Evolutionary conservation across 2,888 invertebrate genomes (phyloP), one percentile per base, ranked within the genome.

Genomic region (Cremastinae sp.): DNA sequence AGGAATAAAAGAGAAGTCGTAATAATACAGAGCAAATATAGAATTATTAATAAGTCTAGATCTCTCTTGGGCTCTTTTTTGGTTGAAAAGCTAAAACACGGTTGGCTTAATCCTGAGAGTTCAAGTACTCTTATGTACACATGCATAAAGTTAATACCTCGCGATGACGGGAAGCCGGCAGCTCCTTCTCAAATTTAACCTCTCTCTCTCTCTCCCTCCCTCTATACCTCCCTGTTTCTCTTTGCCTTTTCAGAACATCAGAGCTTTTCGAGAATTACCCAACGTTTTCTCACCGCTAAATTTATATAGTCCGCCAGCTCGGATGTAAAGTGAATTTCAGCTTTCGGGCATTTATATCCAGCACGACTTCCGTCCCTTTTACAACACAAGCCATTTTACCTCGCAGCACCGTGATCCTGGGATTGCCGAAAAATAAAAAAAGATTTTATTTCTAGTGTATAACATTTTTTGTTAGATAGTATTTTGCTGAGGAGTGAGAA

Each of bases 31-130:
- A 2, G 28, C 2, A n/a, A n/a, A n/a, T n/a, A 28, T 28, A 66
- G 53, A 37, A 59, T 66, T 66, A 65, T 66, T 73, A 64, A 72
- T 58, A 72, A 53, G 53, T 35, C 41, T 39, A 41, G 20, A 14
- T 49, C 14, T 49, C 16, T 14, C 49, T n/a, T 37, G 18, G 20
- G 28, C 51, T 51, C 22, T 51, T n/a, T 20, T 22, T 51, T 22
- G 51, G 28, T 20, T 45, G 47, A 45, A 10, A 51, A 20, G 0
- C 3, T 20, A 14, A 39, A 66, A 41, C 10, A 53, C 9, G 53
- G 37, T 66, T 45, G 22, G 45, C 12, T 66, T 55, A 53, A 59
- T 66, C 59, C 66, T 41, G 7, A 22, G 53, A 45, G 59, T 61
- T 73, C 37, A 39, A 59, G 69, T 43, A 47, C 37, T 22, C 59